A percentile compares a stretch with the other conserved stretches of the same genome.
Evolutionary conservation across 2,113 vertebrate species (phyloP).

Genomic region (Platysternon megacephalum): DNA sequence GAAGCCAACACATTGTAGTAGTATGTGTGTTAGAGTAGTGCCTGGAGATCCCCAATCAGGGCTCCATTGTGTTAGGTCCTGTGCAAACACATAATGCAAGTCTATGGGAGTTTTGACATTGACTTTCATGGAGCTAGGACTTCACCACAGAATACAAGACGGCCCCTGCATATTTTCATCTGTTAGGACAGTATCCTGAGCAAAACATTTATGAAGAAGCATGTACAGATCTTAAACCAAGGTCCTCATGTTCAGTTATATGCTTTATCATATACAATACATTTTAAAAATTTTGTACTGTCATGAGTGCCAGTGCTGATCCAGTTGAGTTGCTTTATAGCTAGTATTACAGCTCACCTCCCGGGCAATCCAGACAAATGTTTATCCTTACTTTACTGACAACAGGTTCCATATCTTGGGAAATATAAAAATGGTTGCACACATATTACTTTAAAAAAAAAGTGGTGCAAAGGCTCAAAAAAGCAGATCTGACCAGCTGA

Average conservation of each 20-base stretch:
- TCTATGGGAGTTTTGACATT: too few species aligned
- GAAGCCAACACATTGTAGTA: not conserved
- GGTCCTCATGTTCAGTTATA: not conserved
- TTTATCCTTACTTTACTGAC: not conserved
- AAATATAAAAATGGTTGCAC: not conserved
- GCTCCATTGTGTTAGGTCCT: rapidly evolving
- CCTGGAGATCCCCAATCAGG: not conserved
- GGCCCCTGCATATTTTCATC: not conserved
- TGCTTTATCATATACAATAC: rapidly evolving
- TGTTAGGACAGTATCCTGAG: not conserved
- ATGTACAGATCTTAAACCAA: not conserved
- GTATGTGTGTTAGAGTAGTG: not conserved
- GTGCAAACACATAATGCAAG: not conserved
- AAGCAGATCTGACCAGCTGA: not conserved
- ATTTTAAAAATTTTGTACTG: not conserved
- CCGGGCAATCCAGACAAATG: not conserved
- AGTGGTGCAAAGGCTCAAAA: not conserved
- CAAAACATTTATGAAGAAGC: not conserved
- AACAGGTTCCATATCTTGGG: not conserved
- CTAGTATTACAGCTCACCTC: not conserved
- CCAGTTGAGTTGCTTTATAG: not conserved
- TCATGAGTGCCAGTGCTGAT: not conserved
- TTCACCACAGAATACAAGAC: not conserved
- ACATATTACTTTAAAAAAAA: not conserved
- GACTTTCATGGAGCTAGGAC: not conserved